Base-by-base conservation (phyloP, 2,113 vertebrate genomes). In the Labrus mixtus region DNA sequence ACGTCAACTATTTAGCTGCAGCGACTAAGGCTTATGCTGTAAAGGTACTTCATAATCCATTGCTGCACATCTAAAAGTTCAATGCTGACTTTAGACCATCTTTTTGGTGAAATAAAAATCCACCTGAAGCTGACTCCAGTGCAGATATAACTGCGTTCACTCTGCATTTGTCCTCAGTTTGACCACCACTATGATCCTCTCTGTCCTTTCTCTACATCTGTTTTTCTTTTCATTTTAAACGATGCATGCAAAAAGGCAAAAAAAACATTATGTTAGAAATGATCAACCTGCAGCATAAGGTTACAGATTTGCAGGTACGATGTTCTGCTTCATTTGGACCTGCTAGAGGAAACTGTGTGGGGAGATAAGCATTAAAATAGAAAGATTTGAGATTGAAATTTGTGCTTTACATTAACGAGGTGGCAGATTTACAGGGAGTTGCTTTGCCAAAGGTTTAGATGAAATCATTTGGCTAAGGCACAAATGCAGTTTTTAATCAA, bases 221-320 rank as follows among this genome's bases (percentile, higher is more conserved):
- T 50, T 25, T 25, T 25, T 25, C 25, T 25, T 25, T 3, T 25
- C 25, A 6, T 33, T 33, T 33, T 6, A 33, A 33, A 33, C 6
- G 29, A 33, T 33, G 45, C 51, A 82, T 45, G 4, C 4, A 19
- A 33, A 68, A 68, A 68, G 51, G 68, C 36, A 23, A 39, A 39
- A 67, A 45, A 17, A 20, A 46, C 16, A 19, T 6, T 2, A 41
- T 11, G 39, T 41, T 73, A 25, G 59, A 61, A 64, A 43, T 37
- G 7, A 23, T 48, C 60, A 17, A 50, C 1, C 76, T 37, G 55
- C 55, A 66, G 46, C 10, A 22, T 68, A 61, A 68, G 57, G 67
- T 79, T 55, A 19, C 43, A 54, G 37, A 79, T 76, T 72, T 77
- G 63, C 43, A 73, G 54, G 57, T 55, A 13, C 6, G 8, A 3